Base-by-base conservation (phyloP, 2,113 vertebrate genomes). In the Bambusicola thoracicus region DNA sequence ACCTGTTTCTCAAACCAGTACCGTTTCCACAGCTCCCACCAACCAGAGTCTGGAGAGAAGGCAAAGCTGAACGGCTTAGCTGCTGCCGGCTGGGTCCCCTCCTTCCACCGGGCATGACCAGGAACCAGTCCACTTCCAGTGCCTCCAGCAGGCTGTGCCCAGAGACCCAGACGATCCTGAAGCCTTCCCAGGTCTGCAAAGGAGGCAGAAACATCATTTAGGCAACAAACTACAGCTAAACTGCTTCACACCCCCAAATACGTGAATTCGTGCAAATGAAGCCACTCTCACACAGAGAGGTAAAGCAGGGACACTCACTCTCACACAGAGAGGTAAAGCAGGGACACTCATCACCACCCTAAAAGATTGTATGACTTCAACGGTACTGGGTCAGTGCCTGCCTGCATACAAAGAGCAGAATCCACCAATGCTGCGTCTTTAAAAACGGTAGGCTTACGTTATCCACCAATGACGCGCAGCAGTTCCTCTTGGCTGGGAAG, bases 51-150 rank as follows among this genome's bases (percentile, higher is more conserved):
- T 99, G 99, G 96, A 99, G 98, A 95, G 99, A 99, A 70, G 99
- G 99, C 97, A 99, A 98, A 93, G 99, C 98, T 95, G 99, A 98
- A 97, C 99, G 99, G 98, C 99, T 99, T 97, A 99, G 98, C 97
- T 99, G 99, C 98, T 99, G 99, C 99, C 99, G 99, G 97, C 98
- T 99, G 95, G 99, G 99, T 98, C 99, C 99, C 99, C 99, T 99
- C 98, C 99, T 98, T 98, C 99, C 99, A 97, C 99, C 99, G 98
- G 99, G 99, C 99, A 99, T 99, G 98, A 98, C 98, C 98, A 93
- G 97, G 97, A 97, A 97, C 97, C 95, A 96, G 44, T 95, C 95
- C 97, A 95, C 97, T 95, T 96, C 97, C 97, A 97, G 93, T 95
- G 96, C 96, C 97, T 97, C 97, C 89, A 32, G 95, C 89, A 97